Evolutionary conservation across 2,113 vertebrate genomes (phyloP).

Genomic region (Lepidothrix coronata): DNA sequence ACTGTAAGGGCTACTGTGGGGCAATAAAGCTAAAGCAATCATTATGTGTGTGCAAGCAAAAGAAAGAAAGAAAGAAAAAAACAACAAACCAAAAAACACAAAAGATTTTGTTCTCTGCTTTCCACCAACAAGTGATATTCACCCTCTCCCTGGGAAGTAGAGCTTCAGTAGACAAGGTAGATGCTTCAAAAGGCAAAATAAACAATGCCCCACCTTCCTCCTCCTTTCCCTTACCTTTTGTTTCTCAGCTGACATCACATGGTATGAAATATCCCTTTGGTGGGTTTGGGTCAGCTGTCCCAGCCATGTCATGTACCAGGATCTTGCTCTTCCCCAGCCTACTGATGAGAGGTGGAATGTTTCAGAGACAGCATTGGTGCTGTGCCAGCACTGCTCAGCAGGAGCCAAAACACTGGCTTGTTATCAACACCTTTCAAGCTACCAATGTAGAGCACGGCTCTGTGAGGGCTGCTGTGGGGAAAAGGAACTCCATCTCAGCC

Average conservation of each 20-base stretch:
- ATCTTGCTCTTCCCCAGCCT: neutral
- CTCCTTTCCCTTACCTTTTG: neutral
- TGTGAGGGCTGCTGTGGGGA: neutral
- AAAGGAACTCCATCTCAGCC: no score
- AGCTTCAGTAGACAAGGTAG: neutral
- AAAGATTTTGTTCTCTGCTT: neutral
- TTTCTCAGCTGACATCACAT: no score
- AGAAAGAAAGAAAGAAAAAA: neutral
- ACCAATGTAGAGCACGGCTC: neutral
- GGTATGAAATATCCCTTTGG: no score
- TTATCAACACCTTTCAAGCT: neutral
- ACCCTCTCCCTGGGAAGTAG: neutral
- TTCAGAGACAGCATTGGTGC: neutral
- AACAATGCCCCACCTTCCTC: neutral
- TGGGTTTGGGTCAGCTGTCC: neutral
- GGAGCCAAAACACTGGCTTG: neutral
- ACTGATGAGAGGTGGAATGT: neutral
- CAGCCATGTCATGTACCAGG: neutral
- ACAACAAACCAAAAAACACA: neutral
- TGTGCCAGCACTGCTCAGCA: neutral
- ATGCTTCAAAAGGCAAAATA: neutral
- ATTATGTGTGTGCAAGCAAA: neutral
- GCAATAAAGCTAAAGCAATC: neutral
- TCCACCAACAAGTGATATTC: neutral
- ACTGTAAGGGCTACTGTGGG: neutral